Conservation (phyloP, 2,113 vertebrate species). For the Xyrauchen texanus region DNA sequence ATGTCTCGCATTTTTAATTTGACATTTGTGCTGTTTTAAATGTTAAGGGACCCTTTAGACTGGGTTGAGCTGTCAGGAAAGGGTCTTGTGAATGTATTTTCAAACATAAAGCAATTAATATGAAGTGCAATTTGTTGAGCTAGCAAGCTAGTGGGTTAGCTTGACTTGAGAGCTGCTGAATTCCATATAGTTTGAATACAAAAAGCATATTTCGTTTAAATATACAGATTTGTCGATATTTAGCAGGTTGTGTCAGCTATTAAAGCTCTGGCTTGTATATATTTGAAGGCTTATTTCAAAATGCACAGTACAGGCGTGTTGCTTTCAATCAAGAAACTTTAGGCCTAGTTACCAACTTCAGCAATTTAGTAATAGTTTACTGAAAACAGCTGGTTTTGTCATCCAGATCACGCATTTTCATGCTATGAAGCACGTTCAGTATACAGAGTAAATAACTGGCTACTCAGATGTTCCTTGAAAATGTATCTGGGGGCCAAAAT, state of each 20-base stretch:
- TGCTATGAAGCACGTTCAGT: not conserved
- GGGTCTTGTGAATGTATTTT: not conserved
- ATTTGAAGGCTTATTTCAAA: not conserved
- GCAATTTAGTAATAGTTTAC: not conserved
- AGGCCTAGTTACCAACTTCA: not conserved
- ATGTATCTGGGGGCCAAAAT: not conserved
- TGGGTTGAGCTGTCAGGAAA: not conserved
- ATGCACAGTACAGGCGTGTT: no score
- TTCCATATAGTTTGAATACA: not conserved
- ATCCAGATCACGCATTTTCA: not conserved
- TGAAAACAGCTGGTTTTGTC: not conserved
- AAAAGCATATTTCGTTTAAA: no score
- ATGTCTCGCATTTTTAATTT: not conserved
- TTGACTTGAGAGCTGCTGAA: not conserved
- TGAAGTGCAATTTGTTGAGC: not conserved
- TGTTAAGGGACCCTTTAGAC: not conserved
- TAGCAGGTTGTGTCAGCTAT: not conserved
- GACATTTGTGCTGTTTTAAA: not conserved
- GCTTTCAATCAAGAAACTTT: not conserved
- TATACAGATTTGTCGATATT: not conserved
- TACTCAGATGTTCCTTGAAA: not conserved
- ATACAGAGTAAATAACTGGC: no score
- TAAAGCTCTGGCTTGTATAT: not conserved
- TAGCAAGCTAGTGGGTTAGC: conserved; percentile 8
- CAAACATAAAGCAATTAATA: not conserved